These are phyloP conservation scores for Asteroscopus sphinx DNA, from an alignment of 2,888 invertebrate species.

Conservation along the genomic window DNA sequence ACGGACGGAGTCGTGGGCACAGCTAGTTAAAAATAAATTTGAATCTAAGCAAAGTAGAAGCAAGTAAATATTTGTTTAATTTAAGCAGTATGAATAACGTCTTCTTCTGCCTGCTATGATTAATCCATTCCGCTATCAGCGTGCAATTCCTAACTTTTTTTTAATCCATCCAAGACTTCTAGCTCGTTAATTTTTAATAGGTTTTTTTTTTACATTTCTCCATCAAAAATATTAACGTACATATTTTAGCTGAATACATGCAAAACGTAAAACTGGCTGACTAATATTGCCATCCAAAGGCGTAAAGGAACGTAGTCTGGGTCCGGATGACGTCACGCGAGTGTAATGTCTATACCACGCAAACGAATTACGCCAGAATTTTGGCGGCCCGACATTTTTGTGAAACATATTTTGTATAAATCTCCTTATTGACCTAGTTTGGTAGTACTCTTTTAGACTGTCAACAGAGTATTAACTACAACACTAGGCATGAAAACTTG, in stretches of 20 bases:
- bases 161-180: too few species aligned
- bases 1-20: too few species aligned
- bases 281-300: constrained; percentile 19
- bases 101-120: too few species aligned
- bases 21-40: too few species aligned
- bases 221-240: not conserved
- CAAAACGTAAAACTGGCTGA: constrained; percentile 14
- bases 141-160: too few species aligned
- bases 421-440: constrained; percentile 41
- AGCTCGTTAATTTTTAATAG: too few species aligned
- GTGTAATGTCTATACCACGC: constrained; percentile 41
- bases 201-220: too few species aligned
- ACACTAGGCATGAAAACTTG: constrained; percentile 23
- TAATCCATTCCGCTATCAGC: too few species aligned
- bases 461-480: constrained; percentile 11
- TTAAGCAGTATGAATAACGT: too few species aligned
- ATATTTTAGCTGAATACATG: constrained; percentile 19
- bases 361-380: constrained; percentile 48
- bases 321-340: constrained; percentile 43
- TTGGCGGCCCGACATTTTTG: constrained; percentile 34
- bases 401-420: constrained; percentile 49
- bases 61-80: too few species aligned
- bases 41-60: too few species aligned
- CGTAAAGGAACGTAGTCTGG: constrained; percentile 37
- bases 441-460: constrained; percentile 27